Percentiles rank a stretch among this genome's conserved stretches.
phyloP scores from a whole-genome alignment of 2,888 invertebrate species.

The Mimas tiliae region DNA sequence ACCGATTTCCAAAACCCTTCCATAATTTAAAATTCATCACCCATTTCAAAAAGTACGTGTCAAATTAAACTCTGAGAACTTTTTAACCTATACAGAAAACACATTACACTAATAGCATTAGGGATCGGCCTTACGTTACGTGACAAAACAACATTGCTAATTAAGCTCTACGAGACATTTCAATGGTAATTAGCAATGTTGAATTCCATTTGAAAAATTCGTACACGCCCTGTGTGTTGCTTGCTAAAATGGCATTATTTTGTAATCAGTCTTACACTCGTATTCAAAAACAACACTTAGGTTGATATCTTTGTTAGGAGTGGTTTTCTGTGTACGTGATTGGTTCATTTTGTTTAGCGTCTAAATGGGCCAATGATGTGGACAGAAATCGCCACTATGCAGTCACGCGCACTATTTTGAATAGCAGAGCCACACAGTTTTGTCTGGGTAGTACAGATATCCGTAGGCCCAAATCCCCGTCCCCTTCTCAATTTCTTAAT shows the following conservation, averaged over 20 bases:
- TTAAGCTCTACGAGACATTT: constrained; percentile 42
- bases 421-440: no score
- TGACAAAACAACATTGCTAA: constrained; percentile 51
- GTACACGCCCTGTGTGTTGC: constrained; percentile 23
- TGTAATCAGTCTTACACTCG: background rate
- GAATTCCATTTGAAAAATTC: constrained; percentile 29
- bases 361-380: no score
- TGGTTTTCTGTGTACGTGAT: no score
- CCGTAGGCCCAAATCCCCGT: no score
- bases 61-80: constrained; percentile 31
- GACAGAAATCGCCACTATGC: no score
- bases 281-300: no score
- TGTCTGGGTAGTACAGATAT: no score
- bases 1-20: background rate
- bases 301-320: no score
- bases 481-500: no score
- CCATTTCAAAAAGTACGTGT: constrained; percentile 12
- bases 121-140: constrained; percentile 52
- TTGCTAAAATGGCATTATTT: constrained; percentile 7
- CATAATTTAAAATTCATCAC: background rate
- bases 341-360: no score
- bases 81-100: constrained; percentile 50
- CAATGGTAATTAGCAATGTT: constrained; percentile 37
- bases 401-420: no score
- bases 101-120: constrained; percentile 62